Base-by-base conservation (phyloP, 2,888 invertebrate species). In the Melanchra persicariae region DNA sequence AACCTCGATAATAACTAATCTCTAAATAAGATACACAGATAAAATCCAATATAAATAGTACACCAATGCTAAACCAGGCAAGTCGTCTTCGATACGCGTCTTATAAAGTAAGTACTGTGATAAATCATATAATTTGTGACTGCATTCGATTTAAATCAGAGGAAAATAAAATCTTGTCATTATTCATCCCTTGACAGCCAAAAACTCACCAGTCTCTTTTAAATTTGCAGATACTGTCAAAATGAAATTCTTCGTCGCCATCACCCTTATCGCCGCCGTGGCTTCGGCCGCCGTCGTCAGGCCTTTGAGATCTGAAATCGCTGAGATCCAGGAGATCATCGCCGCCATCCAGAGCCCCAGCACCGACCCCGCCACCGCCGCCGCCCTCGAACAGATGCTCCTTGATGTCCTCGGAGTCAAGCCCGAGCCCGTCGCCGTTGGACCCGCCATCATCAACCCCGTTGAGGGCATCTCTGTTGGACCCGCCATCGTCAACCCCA, bases 161-260 rank as follows among this genome's bases (percentile, higher is more conserved):
- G 2, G 0, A 19, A 19, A 22, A 62, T 17, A n/a, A 43, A 55
- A 0, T n/a, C 24, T 59, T 43, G 10, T 43, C 17, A 7, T 43
- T 17, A 24, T 34, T 47, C 15, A 37, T 49, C n/a, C 17, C 15
- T 62, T 37, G 2, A 19, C 3, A 8, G 5, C 5, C 6, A n/a
- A 34, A 34, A n/a, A 49, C 9, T 67, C 10, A 49, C 45, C 15
- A 47, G 8, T 47, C 19, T 40, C 1, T n/a, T 34, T 51, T 66
- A 12, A 43, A 22, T 40, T 75, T 51, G 10, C 87, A 91, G 88
- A 83, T 82, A 74, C 61, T 84, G 84, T 73, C 81, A 90, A 85
- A 57, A 94, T 94, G 94, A 93, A 93, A 90, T 92, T 86, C 91
- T 85, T 94, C 83, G 57, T 92, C 47, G 90, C 90, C 61, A 84